Conservation (phyloP, 2,888 invertebrate genomes). For the Euzetes globulus region DNA sequence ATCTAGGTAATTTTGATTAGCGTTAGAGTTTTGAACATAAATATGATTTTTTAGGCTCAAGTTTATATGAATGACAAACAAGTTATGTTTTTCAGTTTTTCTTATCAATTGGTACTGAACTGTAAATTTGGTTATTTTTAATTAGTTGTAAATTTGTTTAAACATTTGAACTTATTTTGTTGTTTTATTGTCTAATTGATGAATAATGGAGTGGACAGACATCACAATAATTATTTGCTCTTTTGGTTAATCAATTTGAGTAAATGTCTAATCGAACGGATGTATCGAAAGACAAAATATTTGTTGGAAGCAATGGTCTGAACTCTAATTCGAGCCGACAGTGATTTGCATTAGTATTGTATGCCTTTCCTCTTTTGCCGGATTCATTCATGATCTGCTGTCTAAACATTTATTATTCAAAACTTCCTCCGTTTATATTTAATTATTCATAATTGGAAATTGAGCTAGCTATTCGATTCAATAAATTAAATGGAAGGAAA, state of each 20-base stretch:
- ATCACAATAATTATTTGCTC: not conserved
- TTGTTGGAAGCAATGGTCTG: not conserved
- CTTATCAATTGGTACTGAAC: too few species aligned
- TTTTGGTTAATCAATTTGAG: not conserved
- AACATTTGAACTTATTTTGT: too few species aligned
- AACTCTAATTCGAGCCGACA: slow-evolving; percentile 2
- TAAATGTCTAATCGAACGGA: not conserved
- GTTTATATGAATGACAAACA: too few species aligned
- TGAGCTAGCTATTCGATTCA: too few species aligned
- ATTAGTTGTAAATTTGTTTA: too few species aligned
- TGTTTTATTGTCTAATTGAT: too few species aligned
- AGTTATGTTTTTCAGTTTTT: too few species aligned
- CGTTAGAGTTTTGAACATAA: too few species aligned
- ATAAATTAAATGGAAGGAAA: too few species aligned
- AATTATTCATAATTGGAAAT: not conserved
- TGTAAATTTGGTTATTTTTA: too few species aligned
- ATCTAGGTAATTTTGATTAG: too few species aligned
- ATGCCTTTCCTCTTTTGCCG: slow-evolving; percentile 6
- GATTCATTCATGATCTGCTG: not conserved
- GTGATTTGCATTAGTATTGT: not conserved
- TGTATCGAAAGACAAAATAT: not conserved
- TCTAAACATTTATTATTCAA: slow-evolving; percentile 13
- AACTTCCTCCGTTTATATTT: slow-evolving; percentile 2
- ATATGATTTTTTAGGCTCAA: too few species aligned
- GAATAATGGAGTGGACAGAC: not conserved